Percentiles rank a stretch among this genome's conserved stretches.
Evolutionary conservation across 2,888 invertebrate species (phyloP).

Genomic region (Polia nebulosa): DNA sequence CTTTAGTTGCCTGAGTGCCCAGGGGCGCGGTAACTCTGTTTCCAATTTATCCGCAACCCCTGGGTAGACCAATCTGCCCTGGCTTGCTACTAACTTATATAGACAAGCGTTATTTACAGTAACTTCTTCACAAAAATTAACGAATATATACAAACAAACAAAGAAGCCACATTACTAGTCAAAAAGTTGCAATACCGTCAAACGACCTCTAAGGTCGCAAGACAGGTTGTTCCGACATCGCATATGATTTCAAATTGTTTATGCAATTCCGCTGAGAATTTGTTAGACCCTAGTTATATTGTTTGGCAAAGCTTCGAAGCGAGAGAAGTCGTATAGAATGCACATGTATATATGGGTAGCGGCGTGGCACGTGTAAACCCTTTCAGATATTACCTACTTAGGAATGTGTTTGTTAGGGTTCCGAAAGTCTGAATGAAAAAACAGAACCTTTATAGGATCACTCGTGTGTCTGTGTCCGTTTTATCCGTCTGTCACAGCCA

Average conservation of each 20-base stretch:
- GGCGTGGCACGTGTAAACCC: conserved; percentile 35
- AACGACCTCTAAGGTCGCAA: conserved; percentile 42
- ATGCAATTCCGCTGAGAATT: conserved; percentile 31
- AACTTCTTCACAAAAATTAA: background rate
- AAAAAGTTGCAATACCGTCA: conserved; percentile 37
- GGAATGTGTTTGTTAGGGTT: background rate
- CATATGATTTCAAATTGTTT: conserved; percentile 37
- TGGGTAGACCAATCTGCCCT: too few species aligned
- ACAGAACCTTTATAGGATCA: too few species aligned
- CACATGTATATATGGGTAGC: background rate
- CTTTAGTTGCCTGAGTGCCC: too few species aligned
- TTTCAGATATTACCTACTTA: background rate
- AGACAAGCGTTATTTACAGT: too few species aligned
- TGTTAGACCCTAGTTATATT: conserved; percentile 12
- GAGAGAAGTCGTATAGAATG: conserved; percentile 8
- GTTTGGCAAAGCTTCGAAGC: conserved; percentile 11
- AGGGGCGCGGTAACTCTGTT: too few species aligned
- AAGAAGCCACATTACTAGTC: conserved; percentile 16
- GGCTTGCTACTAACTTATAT: too few species aligned
- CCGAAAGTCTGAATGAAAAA: too few species aligned
- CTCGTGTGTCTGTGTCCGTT: too few species aligned
- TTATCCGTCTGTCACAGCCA: too few species aligned
- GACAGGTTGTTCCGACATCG: conserved; percentile 47
- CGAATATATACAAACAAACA: background rate
- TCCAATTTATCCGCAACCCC: too few species aligned